Base-by-base conservation (phyloP, 2,888 invertebrate genomes). In the Agrochola lota region DNA sequence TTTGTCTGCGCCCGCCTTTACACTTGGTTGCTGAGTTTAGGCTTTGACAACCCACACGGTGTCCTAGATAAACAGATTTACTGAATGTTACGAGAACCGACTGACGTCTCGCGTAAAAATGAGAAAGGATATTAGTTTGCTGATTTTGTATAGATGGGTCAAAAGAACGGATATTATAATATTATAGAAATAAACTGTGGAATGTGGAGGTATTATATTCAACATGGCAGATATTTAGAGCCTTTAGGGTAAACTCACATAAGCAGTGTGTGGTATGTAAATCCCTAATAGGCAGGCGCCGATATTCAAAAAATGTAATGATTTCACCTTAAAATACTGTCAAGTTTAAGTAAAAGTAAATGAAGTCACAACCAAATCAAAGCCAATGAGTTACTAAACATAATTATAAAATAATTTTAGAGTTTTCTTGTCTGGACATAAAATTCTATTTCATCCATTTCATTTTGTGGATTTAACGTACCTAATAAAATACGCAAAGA, bases 51-150 rank as follows among this genome's bases (percentile, higher is more conserved):
- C 89, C 89, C 91, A 89, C 89, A 88, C 87, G 87, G 87, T 88
- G 90, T 90, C 92, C 92, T 93, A 91, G 90, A 86, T 90, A 94
- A 93, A 94, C 93, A 93, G 82, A 89, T 91, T 89, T 87, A 83
- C 86, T 86, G 86, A 85, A 88, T 85, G 85, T 83, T 85, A 86
- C 83, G 77, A 80, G 74, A 82, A 75, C 72, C 35, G 40, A 76
- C 66, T 55, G 76, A 77, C 82, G 78, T 71, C 40, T 15, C n/a
- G 73, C 57, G 46, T 77, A 83, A 83, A 83, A 85, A 83, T 77
- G 63, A 57, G 52, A 64, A 80, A 52, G 30, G 43, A 57, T 68
- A 11, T 71, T 77, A 59, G 49, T 74, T n/a, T 70, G 17, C 9
- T 46, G 17, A 55, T 73, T 76, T 79, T 79, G 40, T 40, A 40